Conservation (phyloP, 2,113 vertebrate genomes). For the Paradoxurus hermaphroditus region DNA sequence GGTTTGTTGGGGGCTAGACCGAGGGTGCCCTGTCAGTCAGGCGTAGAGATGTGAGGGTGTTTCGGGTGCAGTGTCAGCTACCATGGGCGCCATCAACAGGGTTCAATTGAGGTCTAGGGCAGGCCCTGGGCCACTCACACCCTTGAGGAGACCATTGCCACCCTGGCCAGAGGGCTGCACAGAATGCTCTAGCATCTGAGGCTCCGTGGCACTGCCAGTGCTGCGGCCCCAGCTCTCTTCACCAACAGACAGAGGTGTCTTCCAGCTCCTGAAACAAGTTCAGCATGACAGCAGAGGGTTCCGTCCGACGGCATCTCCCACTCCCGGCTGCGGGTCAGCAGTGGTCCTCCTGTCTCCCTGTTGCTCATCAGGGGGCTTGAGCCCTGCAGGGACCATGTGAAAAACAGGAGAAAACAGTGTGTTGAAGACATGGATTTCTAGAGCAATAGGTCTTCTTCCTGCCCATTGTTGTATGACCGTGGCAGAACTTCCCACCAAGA, state of each 20-base stretch:
- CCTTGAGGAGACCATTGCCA: not conserved
- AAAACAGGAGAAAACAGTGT: not conserved
- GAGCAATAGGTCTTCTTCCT: not conserved
- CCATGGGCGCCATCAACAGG: not conserved
- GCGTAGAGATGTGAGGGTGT: not conserved
- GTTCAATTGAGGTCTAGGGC: not conserved
- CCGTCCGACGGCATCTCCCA: not conserved
- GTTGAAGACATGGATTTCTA: not conserved
- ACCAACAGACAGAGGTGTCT: not conserved
- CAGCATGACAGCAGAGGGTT: not conserved
- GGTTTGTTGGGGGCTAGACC: not conserved
- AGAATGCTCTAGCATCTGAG: not conserved
- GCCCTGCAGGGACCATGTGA: not conserved
- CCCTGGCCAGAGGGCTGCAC: not conserved
- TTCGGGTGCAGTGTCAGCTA: not conserved
- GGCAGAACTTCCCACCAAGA: not conserved
- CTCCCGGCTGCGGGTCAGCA: rapidly evolving
- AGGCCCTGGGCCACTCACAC: not conserved
- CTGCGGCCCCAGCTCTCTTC: too few relatives aligned
- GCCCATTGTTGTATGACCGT: too few relatives aligned
- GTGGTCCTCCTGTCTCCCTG: not conserved
- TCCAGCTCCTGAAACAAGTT: not conserved
- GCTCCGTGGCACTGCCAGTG: too few relatives aligned
- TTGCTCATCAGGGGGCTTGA: not conserved
- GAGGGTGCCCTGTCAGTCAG: not conserved